phyloP scores from a whole-genome alignment of 2,113 vertebrate species.

The Carassius gibelio region DNA sequence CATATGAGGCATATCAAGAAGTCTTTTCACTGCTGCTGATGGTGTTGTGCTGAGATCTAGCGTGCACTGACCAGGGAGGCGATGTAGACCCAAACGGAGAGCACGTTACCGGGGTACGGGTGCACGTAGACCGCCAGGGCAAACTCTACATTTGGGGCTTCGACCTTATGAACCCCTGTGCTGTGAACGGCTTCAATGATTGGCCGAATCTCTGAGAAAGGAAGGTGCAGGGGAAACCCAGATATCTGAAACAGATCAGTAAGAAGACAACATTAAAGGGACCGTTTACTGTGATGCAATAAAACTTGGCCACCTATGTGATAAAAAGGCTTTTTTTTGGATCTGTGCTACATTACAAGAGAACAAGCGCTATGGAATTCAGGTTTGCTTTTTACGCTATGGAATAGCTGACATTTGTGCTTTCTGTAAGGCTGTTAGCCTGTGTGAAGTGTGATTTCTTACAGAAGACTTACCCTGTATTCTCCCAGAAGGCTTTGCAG shows the following conservation, averaged over 20 bases:
- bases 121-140: slow-evolving; percentile 93
- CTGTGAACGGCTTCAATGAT: slow-evolving; percentile 90
- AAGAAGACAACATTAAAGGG: background rate
- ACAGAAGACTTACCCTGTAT: slow-evolving; percentile 78
- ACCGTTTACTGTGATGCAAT: background rate
- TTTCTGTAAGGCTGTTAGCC: background rate
- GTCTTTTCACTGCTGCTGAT: background rate
- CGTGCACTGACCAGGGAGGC: slow-evolving; percentile 85
- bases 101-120: slow-evolving; percentile 88
- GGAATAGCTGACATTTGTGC: background rate
- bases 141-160: slow-evolving; percentile 86
- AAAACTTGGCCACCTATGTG: background rate
- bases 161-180: slow-evolving; percentile 88
- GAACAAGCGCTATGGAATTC: too few species aligned
- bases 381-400: background rate
- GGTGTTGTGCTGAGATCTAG: slow-evolving; percentile 56
- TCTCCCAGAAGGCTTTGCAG: slow-evolving; percentile 88
- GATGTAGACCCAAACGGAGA: slow-evolving; percentile 95
- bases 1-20: background rate
- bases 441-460: background rate
- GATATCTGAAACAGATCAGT: slow-evolving; percentile 79
- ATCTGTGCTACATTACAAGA: too few species aligned
- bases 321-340: too few species aligned
- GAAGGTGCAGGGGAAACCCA: slow-evolving; percentile 92
- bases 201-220: slow-evolving; percentile 88